Conservation (phyloP, 2,797 vertebrate genomes). For the Synaphobranchus kaupii region DNA sequence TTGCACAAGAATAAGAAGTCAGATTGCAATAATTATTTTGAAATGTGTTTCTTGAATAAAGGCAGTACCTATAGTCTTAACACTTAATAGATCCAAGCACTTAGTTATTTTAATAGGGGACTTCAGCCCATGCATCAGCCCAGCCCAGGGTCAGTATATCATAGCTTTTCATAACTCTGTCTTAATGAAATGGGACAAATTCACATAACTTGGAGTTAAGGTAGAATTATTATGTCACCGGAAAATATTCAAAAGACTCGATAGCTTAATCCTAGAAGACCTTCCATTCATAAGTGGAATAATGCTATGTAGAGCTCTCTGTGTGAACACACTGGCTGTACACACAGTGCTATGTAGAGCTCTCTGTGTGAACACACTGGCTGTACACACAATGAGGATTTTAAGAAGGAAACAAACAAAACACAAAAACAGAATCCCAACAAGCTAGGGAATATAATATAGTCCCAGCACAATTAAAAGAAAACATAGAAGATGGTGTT, state of each 20-base stretch:
- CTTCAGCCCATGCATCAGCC: too few species aligned
- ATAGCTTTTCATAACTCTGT: neutral
- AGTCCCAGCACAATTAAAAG: neutral
- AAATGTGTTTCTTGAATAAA: neutral
- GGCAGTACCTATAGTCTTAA: neutral
- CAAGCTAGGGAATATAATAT: constrained; percentile 1
- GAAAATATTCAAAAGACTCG: too few species aligned
- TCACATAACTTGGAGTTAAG: too few species aligned
- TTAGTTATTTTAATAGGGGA: neutral
- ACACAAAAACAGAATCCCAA: neutral
- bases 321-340: neutral
- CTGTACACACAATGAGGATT: neutral
- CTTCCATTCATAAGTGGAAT: neutral
- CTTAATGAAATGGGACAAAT: neutral
- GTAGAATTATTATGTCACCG: too few species aligned
- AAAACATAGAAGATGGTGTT: neutral
- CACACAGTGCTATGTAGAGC: neutral
- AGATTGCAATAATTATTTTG: neutral
- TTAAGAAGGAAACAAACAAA: neutral
- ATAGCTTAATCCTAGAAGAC: neutral
- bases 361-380: neutral
- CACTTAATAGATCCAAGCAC: neutral
- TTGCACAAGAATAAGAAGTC: neutral
- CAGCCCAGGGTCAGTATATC: neutral
- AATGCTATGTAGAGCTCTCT: neutral